Conservation (phyloP, 2,888 invertebrate species). For the Nebria brevicollis region DNA sequence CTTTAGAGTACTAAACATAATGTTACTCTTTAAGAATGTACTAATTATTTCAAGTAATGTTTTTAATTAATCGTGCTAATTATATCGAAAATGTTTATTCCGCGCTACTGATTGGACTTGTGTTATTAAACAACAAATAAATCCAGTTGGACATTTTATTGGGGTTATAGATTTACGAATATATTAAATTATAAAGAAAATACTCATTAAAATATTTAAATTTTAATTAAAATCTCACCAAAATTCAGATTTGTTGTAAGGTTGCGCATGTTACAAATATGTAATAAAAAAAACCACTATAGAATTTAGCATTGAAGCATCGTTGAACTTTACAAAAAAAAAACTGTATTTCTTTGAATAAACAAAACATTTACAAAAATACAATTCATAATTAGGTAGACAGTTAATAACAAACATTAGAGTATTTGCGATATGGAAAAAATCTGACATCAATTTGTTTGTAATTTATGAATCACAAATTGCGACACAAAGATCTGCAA, state of each 20-base stretch:
- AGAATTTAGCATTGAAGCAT: not conserved
- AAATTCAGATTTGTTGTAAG: too few relatives aligned
- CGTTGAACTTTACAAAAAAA: not conserved
- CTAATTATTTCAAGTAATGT: not conserved
- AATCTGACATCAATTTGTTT: conserved; percentile 8
- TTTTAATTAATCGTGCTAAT: not conserved
- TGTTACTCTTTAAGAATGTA: not conserved
- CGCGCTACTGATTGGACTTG: not conserved
- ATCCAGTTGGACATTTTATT: too few relatives aligned
- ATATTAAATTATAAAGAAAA: too few relatives aligned
- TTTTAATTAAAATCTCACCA: too few relatives aligned
- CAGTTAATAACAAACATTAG: not conserved
- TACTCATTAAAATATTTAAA: too few relatives aligned
- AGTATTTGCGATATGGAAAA: not conserved
- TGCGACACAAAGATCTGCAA: conserved; percentile 5
- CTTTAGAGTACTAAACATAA: not conserved
- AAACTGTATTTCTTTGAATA: not conserved
- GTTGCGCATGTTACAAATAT: not conserved
- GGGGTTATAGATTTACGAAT: too few relatives aligned
- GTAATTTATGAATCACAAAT: not conserved
- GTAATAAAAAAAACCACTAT: not conserved
- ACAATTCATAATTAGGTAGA: conserved; percentile 16
- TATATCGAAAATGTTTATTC: not conserved
- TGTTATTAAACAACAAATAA: not conserved
- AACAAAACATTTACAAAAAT: conserved; percentile 26